These are phyloP conservation scores for Microctonus hyperodae DNA, from an alignment of 2,888 invertebrate species.

Conservation along the genomic window DNA sequence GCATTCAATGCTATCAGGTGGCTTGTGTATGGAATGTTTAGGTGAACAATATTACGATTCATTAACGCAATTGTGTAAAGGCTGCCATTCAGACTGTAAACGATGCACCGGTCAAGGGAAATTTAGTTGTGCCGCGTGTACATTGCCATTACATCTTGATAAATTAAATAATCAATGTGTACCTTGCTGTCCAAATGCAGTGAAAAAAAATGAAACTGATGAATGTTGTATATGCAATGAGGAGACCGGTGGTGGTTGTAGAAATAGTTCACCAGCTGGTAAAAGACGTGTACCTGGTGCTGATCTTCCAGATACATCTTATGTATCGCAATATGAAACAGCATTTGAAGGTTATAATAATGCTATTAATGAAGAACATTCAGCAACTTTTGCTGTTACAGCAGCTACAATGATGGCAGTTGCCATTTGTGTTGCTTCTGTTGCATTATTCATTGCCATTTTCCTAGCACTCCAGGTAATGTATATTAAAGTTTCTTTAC, in stretches of 20 bases:
- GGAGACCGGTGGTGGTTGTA: slow-evolving; percentile 77
- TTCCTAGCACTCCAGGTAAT: slow-evolving; percentile 77
- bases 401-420: slow-evolving; percentile 73
- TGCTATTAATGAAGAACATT: slow-evolving; percentile 41
- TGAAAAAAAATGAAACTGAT: slow-evolving; percentile 60
- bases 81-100: slow-evolving; percentile 72
- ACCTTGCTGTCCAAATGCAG: slow-evolving; percentile 72
- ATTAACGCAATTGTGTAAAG: slow-evolving; percentile 72
- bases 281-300: slow-evolving; percentile 76
- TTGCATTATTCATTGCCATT: slow-evolving; percentile 74
- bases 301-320: slow-evolving; percentile 54
- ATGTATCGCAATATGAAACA: slow-evolving; percentile 40
- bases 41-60: slow-evolving; percentile 78
- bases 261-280: slow-evolving; percentile 76
- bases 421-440: slow-evolving; percentile 73
- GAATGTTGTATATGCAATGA: slow-evolving; percentile 77
- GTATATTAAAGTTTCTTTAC: neutral
- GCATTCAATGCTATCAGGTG: slow-evolving; percentile 76
- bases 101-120: slow-evolving; percentile 75
- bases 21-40: slow-evolving; percentile 78
- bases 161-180: slow-evolving; percentile 80
- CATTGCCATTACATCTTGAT: slow-evolving; percentile 72
- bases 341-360: slow-evolving; percentile 39
- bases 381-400: slow-evolving; percentile 65
- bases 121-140: slow-evolving; percentile 74